These are phyloP conservation scores for Scaptodrosophila lebanonensis DNA, from an alignment of 1,140 invertebrate genomes.

Conservation along the genomic window DNA sequence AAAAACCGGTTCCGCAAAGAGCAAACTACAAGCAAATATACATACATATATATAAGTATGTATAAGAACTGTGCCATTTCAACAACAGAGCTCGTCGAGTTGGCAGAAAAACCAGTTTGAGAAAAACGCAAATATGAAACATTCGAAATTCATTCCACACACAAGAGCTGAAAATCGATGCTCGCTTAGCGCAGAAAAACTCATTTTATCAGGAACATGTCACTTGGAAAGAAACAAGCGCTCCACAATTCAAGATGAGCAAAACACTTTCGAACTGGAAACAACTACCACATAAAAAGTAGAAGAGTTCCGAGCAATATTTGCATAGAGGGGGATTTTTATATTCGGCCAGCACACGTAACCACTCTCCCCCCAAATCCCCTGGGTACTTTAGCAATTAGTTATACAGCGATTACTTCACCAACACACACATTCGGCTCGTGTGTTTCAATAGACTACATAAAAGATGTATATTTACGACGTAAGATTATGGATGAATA, in stretches of 20 bases:
- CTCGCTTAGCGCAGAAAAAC: constrained; percentile 47
- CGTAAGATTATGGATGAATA: constrained; percentile 73
- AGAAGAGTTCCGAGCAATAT: constrained; percentile 60
- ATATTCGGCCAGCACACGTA: constrained; percentile 34
- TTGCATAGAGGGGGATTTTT: constrained; percentile 73
- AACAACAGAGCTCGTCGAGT: constrained; percentile 37
- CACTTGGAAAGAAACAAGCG: constrained; percentile 37
- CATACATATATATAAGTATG: no score
- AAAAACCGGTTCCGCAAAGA: constrained; percentile 63
- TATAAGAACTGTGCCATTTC: constrained; percentile 73
- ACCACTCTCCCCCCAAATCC: not conserved
- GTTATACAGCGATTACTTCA: not conserved
- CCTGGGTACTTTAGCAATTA: no score
- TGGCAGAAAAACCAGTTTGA: constrained; percentile 72
- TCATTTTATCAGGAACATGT: constrained; percentile 75
- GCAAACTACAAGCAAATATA: no score
- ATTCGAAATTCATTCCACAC: not conserved
- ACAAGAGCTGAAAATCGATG: constrained; percentile 43
- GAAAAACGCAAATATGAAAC: constrained; percentile 58
- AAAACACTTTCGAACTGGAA: constrained; percentile 16
- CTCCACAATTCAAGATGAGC: constrained; percentile 24
- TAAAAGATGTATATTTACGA: constrained; percentile 73
- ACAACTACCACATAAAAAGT: constrained; percentile 25
- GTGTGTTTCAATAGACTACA: constrained; percentile 31
- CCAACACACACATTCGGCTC: no score